These are phyloP conservation scores for Pseudococcus longispinus DNA, from an alignment of 2,888 invertebrate species.

Conservation along the genomic window DNA sequence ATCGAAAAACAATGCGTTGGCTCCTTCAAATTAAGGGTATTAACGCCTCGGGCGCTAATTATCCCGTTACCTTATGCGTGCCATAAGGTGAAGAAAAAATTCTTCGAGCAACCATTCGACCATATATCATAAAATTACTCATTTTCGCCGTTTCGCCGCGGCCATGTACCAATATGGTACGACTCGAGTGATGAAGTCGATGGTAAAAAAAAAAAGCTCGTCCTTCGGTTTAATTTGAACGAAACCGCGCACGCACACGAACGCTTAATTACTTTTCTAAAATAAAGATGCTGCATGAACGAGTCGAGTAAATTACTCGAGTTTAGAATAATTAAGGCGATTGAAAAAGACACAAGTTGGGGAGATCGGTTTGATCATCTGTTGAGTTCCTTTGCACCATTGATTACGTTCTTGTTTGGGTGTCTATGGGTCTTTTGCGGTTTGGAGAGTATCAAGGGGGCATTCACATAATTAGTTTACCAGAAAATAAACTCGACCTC, in stretches of 20 bases:
- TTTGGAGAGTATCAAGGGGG: no score
- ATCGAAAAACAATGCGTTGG: not conserved
- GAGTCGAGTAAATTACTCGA: not conserved
- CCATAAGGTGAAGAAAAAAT: not conserved
- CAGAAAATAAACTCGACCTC: not conserved
- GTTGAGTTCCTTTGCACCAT: no score
- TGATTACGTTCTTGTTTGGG: no score
- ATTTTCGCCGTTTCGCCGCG: not conserved
- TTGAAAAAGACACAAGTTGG: no score
- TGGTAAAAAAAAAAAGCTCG: not conserved
- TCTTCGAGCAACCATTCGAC: not conserved
- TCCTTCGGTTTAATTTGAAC: slow-evolving; percentile 22
- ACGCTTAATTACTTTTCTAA: not conserved
- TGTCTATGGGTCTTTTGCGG: no score
- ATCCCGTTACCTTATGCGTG: not conserved
- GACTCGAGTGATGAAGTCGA: not conserved
- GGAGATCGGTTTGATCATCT: no score
- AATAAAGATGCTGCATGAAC: slow-evolving; percentile 11
- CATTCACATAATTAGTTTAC: no score
- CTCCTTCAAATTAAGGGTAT: not conserved
- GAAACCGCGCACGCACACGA: not conserved
- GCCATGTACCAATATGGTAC: not conserved
- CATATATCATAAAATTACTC: not conserved
- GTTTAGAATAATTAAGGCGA: not conserved
- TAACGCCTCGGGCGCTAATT: not conserved